A percentile compares a stretch with the other conserved stretches of the same genome.
phyloP scores from a whole-genome alignment of 2,113 vertebrate genomes.

The Ciconia maguari region DNA sequence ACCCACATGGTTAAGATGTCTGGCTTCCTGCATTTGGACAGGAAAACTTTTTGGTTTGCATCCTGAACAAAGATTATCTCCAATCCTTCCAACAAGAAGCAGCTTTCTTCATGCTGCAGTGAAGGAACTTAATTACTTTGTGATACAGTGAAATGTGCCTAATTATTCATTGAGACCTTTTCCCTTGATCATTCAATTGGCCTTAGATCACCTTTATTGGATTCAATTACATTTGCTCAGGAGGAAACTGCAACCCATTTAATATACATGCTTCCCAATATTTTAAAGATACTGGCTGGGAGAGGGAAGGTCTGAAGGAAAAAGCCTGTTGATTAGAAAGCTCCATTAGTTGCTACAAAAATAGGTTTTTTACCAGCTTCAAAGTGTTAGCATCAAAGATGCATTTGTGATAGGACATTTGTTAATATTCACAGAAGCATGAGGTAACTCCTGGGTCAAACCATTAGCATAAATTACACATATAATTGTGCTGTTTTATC shows the following conservation, averaged over 20 bases:
- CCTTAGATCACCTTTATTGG: neutral
- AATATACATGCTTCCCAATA: neutral
- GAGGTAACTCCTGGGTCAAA: neutral
- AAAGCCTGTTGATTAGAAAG: neutral
- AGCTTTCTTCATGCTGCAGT: neutral
- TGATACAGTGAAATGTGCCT: neutral
- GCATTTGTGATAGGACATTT: neutral
- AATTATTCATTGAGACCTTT: slow-evolving; percentile 28
- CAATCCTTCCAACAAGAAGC: neutral
- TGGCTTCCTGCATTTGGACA: neutral
- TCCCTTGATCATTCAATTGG: slow-evolving; percentile 40
- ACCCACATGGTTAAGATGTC: neutral
- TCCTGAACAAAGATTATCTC: neutral
- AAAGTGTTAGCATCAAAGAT: neutral
- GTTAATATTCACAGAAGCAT: neutral
- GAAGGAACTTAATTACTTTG: neutral
- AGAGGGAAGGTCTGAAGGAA: neutral
- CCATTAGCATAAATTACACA: neutral
- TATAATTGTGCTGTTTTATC: neutral
- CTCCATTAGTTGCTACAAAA: neutral
- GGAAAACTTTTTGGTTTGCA: neutral
- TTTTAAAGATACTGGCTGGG: neutral
- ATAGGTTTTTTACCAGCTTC: neutral
- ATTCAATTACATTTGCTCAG: slow-evolving; percentile 39
- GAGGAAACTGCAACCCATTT: slow-evolving; percentile 25